Evolutionary conservation across 2,113 vertebrate genomes (phyloP), one percentile per base, ranked within the genome.

Genomic region (Eublepharis macularius): DNA sequence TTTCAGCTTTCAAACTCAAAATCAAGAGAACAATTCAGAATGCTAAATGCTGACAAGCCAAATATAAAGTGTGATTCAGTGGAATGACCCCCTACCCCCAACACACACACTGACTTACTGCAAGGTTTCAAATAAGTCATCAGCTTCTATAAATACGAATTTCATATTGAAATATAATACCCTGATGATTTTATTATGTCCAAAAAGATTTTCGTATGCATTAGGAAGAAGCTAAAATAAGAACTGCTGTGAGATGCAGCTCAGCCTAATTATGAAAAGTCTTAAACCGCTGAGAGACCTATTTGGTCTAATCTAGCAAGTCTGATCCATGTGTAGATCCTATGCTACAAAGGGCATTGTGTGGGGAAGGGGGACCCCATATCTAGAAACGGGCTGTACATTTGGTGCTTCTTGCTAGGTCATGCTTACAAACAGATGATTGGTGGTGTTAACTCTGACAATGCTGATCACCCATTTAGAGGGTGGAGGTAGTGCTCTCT

Each of bases 221-320:
- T 0, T 0, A 83, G 79, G 82, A 88, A 36, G 57, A 76, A 54
- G 84, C 76, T 69, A 80, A 75, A 88, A 80, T 77, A 69, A n/a
- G 79, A 1, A 81, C 83, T 32, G 39, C 72, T 86, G 93, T 5
- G 43, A 68, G 87, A 72, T 89, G 75, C 4, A 0, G 47, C 36
- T 4, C 78, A 47, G 0, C 8, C 1, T 8, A 1, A 68, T 81
- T 14, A 92, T 60, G 72, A 86, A 81, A 82, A 63, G 75, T 89
- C 85, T 89, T 49, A 85, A 63, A 88, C 85, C 87, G 63, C 86
- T 81, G 91, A 80, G 80, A 8, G n/a, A 51, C 54, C 6, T 90
- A 89, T 81, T 92, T 93, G 92, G 82, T 94, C 90, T 92, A 92
- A 81, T 74, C 54, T 69, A 80, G n/a, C 84, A 86, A 47, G 34